Percentiles rank a stretch among this genome's conserved stretches.
Conservation (phyloP, 1,140 invertebrate species). For the Globodera rostochiensis region DNA sequence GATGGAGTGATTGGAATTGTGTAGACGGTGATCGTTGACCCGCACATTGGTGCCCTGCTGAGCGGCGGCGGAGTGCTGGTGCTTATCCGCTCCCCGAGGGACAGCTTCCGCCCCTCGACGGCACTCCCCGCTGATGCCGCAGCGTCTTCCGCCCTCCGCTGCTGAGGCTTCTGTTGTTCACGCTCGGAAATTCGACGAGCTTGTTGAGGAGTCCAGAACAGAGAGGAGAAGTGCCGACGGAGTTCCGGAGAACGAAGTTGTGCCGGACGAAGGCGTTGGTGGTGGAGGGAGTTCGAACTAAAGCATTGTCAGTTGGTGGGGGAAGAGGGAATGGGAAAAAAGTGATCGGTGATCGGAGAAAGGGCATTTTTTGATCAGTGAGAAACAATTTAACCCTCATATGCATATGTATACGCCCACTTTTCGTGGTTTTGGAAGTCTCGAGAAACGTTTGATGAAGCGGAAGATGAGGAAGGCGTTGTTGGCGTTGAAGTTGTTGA, state of each 20-base stretch:
- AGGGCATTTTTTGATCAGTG: too few relatives aligned
- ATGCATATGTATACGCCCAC: neutral
- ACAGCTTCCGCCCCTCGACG: neutral
- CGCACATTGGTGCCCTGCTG: neutral
- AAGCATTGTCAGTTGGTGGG: neutral
- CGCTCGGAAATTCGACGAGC: conserved; percentile 22
- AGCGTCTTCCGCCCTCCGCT: neutral
- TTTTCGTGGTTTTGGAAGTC: neutral
- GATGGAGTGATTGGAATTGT: conserved; percentile 23
- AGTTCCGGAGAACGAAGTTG: conserved; percentile 13
- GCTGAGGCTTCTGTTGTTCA: neutral
- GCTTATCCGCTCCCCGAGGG: neutral
- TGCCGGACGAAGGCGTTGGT: neutral
- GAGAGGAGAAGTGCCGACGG: conserved; percentile 9
- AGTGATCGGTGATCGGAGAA: neutral
- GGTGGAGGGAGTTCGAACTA: neutral
- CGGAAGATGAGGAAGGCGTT: neutral
- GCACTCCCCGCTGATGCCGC: neutral
- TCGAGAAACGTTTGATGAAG: neutral
- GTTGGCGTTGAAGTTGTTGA: neutral
- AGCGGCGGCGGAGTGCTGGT: neutral
- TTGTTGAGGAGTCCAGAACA: conserved; percentile 29
- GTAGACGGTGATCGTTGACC: conserved; percentile 25
- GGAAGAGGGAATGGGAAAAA: neutral
- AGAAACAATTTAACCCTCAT: too few relatives aligned